These are phyloP conservation scores for Chalcis sispes DNA, from an alignment of 2,888 invertebrate genomes.

Conservation along the genomic window DNA sequence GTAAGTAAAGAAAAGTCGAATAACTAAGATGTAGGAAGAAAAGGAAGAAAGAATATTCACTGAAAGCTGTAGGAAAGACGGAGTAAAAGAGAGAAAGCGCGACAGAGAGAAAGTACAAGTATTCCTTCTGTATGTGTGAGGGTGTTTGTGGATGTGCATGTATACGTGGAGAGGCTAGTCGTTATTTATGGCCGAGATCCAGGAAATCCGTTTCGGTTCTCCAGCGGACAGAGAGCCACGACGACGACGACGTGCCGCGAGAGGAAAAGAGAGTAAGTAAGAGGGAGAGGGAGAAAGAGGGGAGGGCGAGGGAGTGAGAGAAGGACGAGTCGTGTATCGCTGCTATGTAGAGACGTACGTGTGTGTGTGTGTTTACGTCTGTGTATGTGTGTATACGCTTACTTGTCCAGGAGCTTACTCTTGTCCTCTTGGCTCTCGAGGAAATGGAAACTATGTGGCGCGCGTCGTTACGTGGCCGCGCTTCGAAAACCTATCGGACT, in stretches of 20 bases:
- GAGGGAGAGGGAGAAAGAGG: neutral
- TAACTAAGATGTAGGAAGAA: constrained; percentile 32
- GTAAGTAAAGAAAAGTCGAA: constrained; percentile 24
- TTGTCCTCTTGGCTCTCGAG: neutral
- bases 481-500: neutral
- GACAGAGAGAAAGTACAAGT: neutral
- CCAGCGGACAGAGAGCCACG: constrained; percentile 23
- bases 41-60: neutral
- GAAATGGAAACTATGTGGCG: constrained; percentile 21
- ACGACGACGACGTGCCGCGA: constrained; percentile 27
- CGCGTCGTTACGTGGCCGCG: too few relatives aligned
- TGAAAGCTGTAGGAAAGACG: neutral
- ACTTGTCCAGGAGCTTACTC: neutral
- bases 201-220: constrained; percentile 54
- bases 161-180: too few relatives aligned
- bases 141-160: too few relatives aligned
- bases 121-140: too few relatives aligned
- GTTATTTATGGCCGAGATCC: constrained; percentile 57
- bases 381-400: neutral
- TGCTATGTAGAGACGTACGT: neutral
- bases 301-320: constrained; percentile 5
- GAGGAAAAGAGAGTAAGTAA: constrained; percentile 15
- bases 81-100: neutral
- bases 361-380: neutral
- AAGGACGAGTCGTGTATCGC: constrained; percentile 8